phyloP scores from a whole-genome alignment of 2,113 vertebrate genomes.

The Archilochus colubris region DNA sequence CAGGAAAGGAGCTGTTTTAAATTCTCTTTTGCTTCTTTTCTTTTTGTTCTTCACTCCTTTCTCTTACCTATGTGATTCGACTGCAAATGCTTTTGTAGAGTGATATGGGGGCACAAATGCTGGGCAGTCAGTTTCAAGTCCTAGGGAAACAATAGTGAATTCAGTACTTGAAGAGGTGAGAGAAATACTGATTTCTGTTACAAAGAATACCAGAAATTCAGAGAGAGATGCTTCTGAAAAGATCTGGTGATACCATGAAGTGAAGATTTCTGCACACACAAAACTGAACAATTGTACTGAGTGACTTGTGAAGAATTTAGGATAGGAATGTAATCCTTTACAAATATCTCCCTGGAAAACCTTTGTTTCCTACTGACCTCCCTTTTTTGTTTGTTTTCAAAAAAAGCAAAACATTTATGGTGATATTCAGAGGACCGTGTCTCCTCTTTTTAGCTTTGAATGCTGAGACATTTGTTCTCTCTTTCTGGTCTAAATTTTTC shows the following conservation, averaged over 20 bases:
- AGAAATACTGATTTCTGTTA: not conserved
- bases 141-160: not conserved
- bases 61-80: not conserved
- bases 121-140: not conserved
- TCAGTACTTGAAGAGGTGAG: not conserved
- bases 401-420: not conserved
- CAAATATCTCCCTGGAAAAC: not conserved
- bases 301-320: not conserved
- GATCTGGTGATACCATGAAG: not conserved
- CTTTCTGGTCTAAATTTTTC: not conserved
- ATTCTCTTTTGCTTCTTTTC: not conserved
- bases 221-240: not conserved
- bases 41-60: not conserved
- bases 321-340: not conserved
- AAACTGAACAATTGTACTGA: not conserved
- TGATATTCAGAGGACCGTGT: not conserved
- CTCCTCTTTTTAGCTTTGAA: not conserved
- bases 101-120: not conserved
- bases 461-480: not conserved
- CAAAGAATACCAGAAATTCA: not conserved
- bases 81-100: not conserved
- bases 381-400: not conserved
- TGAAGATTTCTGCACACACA: not conserved
- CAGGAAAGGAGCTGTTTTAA: not conserved
- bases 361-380: not conserved